Evolutionary conservation across 92 coral and sea anemone species (phyloP), one percentile per base, ranked within the genome.

Genomic region (Blastomussa wellsi): DNA sequence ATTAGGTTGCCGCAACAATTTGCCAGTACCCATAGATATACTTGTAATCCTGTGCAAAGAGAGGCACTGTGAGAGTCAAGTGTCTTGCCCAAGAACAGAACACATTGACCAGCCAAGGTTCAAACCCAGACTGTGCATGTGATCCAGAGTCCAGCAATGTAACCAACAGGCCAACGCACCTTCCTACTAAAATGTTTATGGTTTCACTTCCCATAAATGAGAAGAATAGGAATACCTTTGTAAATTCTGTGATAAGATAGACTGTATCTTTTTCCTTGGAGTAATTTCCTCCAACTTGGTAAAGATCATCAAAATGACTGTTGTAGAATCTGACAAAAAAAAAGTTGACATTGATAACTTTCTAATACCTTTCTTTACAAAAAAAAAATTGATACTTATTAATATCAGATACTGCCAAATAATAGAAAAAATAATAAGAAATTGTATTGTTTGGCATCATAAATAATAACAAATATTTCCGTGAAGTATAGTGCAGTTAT

Each of bases 241-340:
- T 83, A 77, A 87, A 92, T 14, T 78, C 42, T 57, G 91, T 94
- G 70, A 76, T 62, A 17, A 94, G 86, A 31, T 86, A 81, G 70
- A 88, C 91, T 26, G 96, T 83, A 64, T 84, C 81, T 22, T 88
- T 84, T 17, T 67, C 88, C 38, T 37, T 74, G 28, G 93, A 74
- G n/a, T 88, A 76, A 51, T 95, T 88, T 33, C 92, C 97, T 42
- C 88, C 84, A 0, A 92, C 92, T 41, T 94, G 84, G 83, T 85
- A 78, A 16, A 78, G 76, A 70, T 95, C 94, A 69, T 96, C 98
- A 92, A 96, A 96, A 41, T 94, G 95, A 72, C 99, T 96, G 92
- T 96, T 96, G 88, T 96, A 96, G 82, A 88, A 96, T 76, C 99
- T 96, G 83, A 36, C 86, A 52, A 49, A 29, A 41, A 60, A 53